These are phyloP conservation scores for Caranx melampygus DNA, from an alignment of 2,113 vertebrate genomes.

Conservation along the genomic window DNA sequence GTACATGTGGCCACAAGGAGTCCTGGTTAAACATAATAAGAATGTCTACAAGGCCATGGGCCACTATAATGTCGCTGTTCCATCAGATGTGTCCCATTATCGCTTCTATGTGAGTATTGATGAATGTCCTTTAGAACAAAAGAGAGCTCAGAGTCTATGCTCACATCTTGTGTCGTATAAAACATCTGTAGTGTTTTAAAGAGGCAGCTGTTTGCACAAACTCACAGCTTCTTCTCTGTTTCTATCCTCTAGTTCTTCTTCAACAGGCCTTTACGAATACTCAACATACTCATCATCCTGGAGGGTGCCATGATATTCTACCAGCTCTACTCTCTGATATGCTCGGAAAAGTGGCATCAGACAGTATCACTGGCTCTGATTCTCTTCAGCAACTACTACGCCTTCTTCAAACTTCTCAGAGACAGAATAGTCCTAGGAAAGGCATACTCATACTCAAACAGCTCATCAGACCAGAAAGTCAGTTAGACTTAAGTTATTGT, in stretches of 20 bases:
- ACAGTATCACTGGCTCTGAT: slow-evolving; percentile 97
- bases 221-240: neutral
- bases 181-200: slow-evolving; percentile 1
- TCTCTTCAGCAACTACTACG: slow-evolving; percentile 99
- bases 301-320: slow-evolving; percentile 97
- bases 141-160: neutral
- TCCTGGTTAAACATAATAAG: slow-evolving; percentile 98
- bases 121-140: neutral
- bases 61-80: slow-evolving; percentile 97
- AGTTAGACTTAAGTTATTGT: slow-evolving; percentile 82
- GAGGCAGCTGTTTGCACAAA: neutral
- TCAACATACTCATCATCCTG: slow-evolving; percentile 96
- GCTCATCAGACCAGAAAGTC: slow-evolving; percentile 91
- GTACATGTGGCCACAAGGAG: slow-evolving; percentile 98
- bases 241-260: slow-evolving; percentile 92
- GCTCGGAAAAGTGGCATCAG: slow-evolving; percentile 98
- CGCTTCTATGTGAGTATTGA: slow-evolving; percentile 94
- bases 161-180: neutral
- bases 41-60: slow-evolving; percentile 99
- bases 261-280: slow-evolving; percentile 96
- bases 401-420: slow-evolving; percentile 97
- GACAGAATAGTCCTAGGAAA: slow-evolving; percentile 98
- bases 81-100: slow-evolving; percentile 97
- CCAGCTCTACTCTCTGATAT: slow-evolving; percentile 95
- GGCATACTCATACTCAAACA: slow-evolving; percentile 92